Evolutionary conservation across 2,888 invertebrate species (phyloP), one percentile per base, ranked within the genome.

Genomic region (Cephalotes varians): DNA sequence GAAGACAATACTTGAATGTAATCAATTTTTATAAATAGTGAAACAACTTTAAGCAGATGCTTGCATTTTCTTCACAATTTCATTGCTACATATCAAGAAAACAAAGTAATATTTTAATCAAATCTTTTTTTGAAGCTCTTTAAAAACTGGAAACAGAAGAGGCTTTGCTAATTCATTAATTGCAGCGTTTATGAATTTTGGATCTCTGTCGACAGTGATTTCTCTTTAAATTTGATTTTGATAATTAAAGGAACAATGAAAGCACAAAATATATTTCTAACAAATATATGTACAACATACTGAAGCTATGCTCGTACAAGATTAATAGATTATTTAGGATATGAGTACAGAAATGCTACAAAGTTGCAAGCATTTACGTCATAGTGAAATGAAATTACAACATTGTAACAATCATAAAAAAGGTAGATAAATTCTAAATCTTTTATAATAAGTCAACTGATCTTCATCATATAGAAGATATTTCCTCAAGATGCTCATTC

Each of bases 371-470:
- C 0, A 47, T 76, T 60, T 2, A 40, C 25, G 7, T 40, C 10
- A 9, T 40, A 28, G n/a, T 12, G 18, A 34, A 37, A 76, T 4
- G 15, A 10, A 65, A 12, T 4, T 3, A 31, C 21, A 51, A 37
- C 5, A 2, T 34, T 21, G 25, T 2, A 10, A 74, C 3, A 28
- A 51, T 40, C 4, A 37, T 64, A 37, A 4, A n/a, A 49, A 3
- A 37, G 2, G 5, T 12, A 31, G 18, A 54, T 10, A 76, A 58
- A 54, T 34, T 34, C 18, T 44, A 28, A 28, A 44, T 72, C 15
- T 28, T 77, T 77, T 40, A 21, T 56, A 69, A 67, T 44, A n/a
- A 67, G 28, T 1, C n/a, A 62, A 51, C 49, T 47, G 25, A 34
- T 34, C 31, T n/a, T 18, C 7, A 34, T 9, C 58, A 44, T 49